Conservation (phyloP, 1,140 invertebrate genomes). For the Telenomus remus region DNA sequence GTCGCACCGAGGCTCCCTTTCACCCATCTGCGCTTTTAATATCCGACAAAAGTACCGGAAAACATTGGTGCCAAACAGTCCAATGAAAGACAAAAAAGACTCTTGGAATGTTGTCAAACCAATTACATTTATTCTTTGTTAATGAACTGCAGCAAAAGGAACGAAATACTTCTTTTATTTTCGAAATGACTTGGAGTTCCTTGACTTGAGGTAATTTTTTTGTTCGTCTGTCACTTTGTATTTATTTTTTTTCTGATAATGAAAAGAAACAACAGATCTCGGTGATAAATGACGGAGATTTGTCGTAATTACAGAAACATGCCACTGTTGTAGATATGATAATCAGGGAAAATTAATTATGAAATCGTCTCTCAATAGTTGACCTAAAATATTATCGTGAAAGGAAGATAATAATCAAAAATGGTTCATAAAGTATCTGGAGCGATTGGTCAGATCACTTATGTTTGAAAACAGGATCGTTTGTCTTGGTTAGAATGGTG, state of each 20-base stretch:
- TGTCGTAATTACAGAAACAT: slow-evolving; percentile 26
- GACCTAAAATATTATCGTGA: slow-evolving; percentile 26
- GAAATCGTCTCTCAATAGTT: slow-evolving; percentile 8
- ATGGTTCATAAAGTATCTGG: background rate
- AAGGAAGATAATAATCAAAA: slow-evolving; percentile 16
- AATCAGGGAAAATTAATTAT: slow-evolving; percentile 7
- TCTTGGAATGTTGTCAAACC: too few species aligned
- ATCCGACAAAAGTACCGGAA: background rate
- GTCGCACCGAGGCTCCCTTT: background rate
- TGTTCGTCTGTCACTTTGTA: slow-evolving; percentile 8
- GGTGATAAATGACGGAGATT: slow-evolving; percentile 34
- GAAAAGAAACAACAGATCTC: slow-evolving; percentile 19
- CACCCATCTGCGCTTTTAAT: background rate
- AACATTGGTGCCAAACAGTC: too few species aligned
- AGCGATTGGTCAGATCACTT: background rate
- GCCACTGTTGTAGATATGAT: slow-evolving; percentile 13
- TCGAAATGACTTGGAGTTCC: too few species aligned
- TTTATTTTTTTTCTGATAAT: slow-evolving; percentile 6
- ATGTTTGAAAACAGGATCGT: background rate
- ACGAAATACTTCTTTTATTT: too few species aligned
- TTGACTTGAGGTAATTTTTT: background rate
- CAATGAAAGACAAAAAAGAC: too few species aligned
- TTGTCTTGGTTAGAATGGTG: background rate
- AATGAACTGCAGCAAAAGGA: too few species aligned
- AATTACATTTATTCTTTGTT: too few species aligned